Evolutionary conservation across 53 echinoderm and acorn worm species (phyloP), one percentile per base, ranked within the genome.

Genomic region (Echinarachnius parma): DNA sequence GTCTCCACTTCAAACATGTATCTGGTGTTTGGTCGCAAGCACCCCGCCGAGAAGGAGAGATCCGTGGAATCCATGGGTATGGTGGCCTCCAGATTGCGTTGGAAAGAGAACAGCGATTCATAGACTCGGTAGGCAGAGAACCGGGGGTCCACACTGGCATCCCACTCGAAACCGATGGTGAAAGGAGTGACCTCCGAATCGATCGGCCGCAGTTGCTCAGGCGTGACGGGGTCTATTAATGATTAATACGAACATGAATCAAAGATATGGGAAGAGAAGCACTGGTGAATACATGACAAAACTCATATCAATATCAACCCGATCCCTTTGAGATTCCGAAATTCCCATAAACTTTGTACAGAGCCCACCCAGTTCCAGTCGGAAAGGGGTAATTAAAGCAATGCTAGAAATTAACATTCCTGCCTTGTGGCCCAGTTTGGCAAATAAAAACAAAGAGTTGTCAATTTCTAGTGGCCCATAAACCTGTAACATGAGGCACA

Each of bases 211-310:
- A 18, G 52, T 18, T 10, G 10, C 70, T 69, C 53, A 21, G 70
- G 70, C 34, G 34, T 69, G 31, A 53, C 70, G 3, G 70, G 70
- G 24, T 69, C 70, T 69, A 53, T n/a, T 3, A n/a, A 23, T 42
- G 7, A 18, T n/a, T 8, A 59, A 50, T 44, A 16, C 10, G 45
- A 44, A 13, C 16, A 13, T 44, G 16, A 44, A 44, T 13, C 0
- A 44, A 16, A 44, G 23, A 21, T 5, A 49, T 16, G 18, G 22
- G 8, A 1, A 49, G 49, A 49, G n/a, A n/a, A n/a, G n/a, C n/a
- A n/a, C n/a, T n/a, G n/a, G n/a, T n/a, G n/a, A n/a, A n/a, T n/a
- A n/a, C n/a, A n/a, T n/a, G n/a, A n/a, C n/a, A n/a, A n/a, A n/a
- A n/a, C n/a, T n/a, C n/a, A n/a, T n/a, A n/a, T n/a, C n/a, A n/a